Evolutionary conservation across 2,113 vertebrate species (phyloP).

Genomic region (Scopus umbretta): DNA sequence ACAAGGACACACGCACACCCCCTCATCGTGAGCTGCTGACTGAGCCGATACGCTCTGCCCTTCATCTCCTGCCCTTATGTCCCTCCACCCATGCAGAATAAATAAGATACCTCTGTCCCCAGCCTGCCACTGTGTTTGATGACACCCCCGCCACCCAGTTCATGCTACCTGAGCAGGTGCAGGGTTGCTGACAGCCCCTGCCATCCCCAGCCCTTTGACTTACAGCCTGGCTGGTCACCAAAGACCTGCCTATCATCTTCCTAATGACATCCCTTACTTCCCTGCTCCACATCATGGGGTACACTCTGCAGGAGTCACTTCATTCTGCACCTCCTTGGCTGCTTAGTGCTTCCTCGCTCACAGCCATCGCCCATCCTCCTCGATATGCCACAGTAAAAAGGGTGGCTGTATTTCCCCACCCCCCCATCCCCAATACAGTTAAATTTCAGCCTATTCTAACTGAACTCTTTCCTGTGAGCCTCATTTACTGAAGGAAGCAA

Average conservation of each 20-base stretch:
- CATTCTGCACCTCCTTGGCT: fast-evolving
- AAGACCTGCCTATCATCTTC: background rate
- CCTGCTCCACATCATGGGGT: background rate
- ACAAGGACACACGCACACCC: too few species aligned
- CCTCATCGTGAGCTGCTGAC: background rate
- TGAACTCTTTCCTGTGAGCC: background rate
- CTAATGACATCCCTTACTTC: background rate
- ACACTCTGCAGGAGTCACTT: background rate
- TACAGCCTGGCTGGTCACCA: background rate
- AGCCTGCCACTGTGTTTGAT: background rate
- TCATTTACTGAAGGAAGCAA: background rate
- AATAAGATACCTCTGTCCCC: background rate
- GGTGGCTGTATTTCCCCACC: background rate
- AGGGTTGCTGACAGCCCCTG: background rate
- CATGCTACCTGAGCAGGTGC: background rate
- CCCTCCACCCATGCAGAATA: background rate
- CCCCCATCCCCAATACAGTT: too few species aligned
- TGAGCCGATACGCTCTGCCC: background rate
- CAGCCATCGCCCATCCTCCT: background rate
- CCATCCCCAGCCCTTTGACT: background rate
- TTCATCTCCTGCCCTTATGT: background rate
- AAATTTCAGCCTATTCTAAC: background rate
- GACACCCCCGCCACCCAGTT: background rate
- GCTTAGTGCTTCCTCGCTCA: background rate
- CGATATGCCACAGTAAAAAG: background rate